Evolutionary conservation across 2,797 vertebrate genomes (phyloP), one percentile per base, ranked within the genome.

Genomic region (Catamblyrhynchus diadema): DNA sequence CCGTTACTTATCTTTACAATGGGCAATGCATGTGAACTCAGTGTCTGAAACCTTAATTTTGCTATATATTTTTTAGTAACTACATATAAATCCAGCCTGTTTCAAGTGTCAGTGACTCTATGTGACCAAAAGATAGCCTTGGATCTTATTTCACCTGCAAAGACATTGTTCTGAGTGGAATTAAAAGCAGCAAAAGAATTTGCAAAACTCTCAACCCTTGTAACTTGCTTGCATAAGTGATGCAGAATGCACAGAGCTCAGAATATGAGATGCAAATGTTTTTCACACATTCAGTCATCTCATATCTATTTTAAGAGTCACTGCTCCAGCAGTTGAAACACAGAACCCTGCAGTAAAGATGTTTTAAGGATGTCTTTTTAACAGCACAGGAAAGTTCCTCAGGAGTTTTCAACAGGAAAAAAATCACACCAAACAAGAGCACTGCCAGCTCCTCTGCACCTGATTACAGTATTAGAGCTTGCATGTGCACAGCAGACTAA

Each of bases 1-100:
- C 84, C 5, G 19, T 98, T 97, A 97, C 95, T 98, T 98, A 98
- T 97, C 96, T 98, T 98, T 97, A 98, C 96, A 96, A 94, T 13
- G 72, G 92, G 85, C 72, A 64, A 80, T 13, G 30, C 87, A 92
- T 74, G 88, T 93, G 93, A 82, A 96, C 93, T 94, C 95, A 47
- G 57, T 77, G 95, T 93, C 95, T 90, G 93, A 79, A 69, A 88
- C 84, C 94, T 97, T 95, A 94, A 96, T 93, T 97, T 94, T 94
- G 89, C 96, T 90, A 90, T 95, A 95, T 98, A 97, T 97, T 98
- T 98, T 97, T 98, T 87, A 93, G 97, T 93, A 97, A 96, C 93
- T 92, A 88, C 71, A 66, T 91, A 94, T 98, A 97, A 98, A 98
- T 98, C 92, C 74, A 88, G 80, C 81, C 94, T 66, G 32, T 92